Evolutionary conservation across 2,888 invertebrate species (phyloP).

Genomic region (Cheiracanthium punctorium): DNA sequence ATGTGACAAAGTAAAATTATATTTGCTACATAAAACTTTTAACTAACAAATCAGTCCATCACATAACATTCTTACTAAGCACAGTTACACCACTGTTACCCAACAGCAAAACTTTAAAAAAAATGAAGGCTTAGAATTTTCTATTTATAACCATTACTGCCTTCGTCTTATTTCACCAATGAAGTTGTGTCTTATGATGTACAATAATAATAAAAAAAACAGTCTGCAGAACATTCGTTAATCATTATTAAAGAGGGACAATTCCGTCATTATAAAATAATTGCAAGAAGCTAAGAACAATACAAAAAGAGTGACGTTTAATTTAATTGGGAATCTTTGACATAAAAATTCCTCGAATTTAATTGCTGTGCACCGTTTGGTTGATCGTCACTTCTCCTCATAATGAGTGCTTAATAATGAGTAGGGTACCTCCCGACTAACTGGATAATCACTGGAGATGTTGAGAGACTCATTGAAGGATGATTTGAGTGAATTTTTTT

Average conservation of each 20-base stretch:
- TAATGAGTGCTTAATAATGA: neutral
- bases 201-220: too few relatives aligned
- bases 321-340: constrained; percentile 6
- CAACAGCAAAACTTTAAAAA: too few relatives aligned
- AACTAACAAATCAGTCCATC: too few relatives aligned
- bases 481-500: neutral
- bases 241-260: neutral
- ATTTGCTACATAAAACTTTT: too few relatives aligned
- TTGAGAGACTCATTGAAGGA: neutral
- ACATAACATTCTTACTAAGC: too few relatives aligned
- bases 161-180: too few relatives aligned
- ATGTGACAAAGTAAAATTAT: too few relatives aligned
- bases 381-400: neutral
- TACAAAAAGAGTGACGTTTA: neutral
- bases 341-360: neutral
- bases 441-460: constrained; percentile 8
- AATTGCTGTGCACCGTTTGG: neutral
- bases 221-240: neutral
- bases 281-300: neutral
- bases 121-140: too few relatives aligned
- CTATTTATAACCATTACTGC: too few relatives aligned
- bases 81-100: too few relatives aligned
- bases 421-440: neutral
- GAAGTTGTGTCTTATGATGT: too few relatives aligned
- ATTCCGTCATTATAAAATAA: neutral